Base-by-base conservation (phyloP, 1,140 invertebrate species). In the Drosophila funebris region DNA sequence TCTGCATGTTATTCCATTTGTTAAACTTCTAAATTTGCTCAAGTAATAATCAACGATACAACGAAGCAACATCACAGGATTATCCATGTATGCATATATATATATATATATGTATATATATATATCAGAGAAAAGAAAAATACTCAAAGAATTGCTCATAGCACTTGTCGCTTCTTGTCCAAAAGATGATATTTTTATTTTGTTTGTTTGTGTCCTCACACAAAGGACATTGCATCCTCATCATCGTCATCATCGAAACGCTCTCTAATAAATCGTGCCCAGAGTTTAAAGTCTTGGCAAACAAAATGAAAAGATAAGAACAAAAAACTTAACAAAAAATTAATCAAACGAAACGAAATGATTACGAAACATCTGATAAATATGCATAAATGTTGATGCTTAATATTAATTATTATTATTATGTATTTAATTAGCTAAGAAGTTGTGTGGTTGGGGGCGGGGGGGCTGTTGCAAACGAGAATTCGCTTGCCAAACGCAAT, bases 21-120 rank as follows among this genome's bases (percentile, higher is more conserved):
- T 71, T 71, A 56, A 48, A 33, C 33, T 66, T 13, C 33, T 66
- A 48, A 71, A 71, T 66, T 66, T 71, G 68, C 68, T 71, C 61
- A 71, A 57, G 39, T 33, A 8, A 22, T 63, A 48, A 33, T 53
- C 33, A 52, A 41, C 39, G 33, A 66, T 66, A 48, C 61, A 71
- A 71, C 50, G 60, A 71, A 56, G 22, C 58, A 54, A 29, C 52
- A 48, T 33, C 36, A 56, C 29, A 50, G 16, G 14, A n/a, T 43
- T 27, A 33, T 52, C 11, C 7, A 27, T 27, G 14, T 9, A 13
- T 52, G 11, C 13, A 43, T 43, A 14, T 22, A 27, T 52, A 33
- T 9, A 24, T 46, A 27, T 16, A 14, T 52, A 22, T 46, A 24
- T 46, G 11, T 27, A 46, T 4, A 44, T 44, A 48, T 24, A 48